Evolutionary conservation across 2,113 vertebrate genomes (phyloP), one percentile per base, ranked within the genome.

Genomic region (Benitochromis conjunctus): DNA sequence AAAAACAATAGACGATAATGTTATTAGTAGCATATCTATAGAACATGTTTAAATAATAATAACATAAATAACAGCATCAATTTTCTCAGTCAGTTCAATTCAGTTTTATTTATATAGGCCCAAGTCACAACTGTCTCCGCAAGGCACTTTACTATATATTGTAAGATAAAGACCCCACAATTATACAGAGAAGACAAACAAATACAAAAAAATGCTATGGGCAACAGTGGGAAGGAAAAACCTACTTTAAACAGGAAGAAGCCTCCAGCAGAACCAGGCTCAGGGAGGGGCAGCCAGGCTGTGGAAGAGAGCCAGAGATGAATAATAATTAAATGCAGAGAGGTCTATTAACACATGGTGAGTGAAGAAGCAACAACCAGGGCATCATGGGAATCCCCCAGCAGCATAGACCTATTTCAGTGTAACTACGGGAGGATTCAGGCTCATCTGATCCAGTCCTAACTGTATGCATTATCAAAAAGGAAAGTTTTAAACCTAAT

Each of bases 151-250:
- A 38, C 19, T 66, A 38, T 38, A 38, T 12, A 2, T 13, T 13
- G 60, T 66, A 66, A 66, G 0, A n/a, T 66, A 66, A 66, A 66
- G 34, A 64, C 60, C 60, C 31, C 31, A 36, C 60, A 36, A 64
- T 64, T 64, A 3, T 4, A 62, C 9, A 64, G 34, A 64, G 60
- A 38, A 64, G 34, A 38, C 19, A 64, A 38, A 8, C 34, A 38
- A 64, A 64, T 64, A 34, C 4, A 4, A 36, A 36, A 12, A 38
- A 0, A 2, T 0, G 7, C 2, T 36, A 36, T 64, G 10, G 7
- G 31, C 2, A 38, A n/a, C 31, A n/a, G 60, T 13, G 60, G 60
- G 60, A 64, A 64, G 60, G 10, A 64, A 64, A 64, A 64, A 64
- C 18, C 4, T 7, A 31, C 31, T 64, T 64, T 64, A 36, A 36